Evolutionary conservation across 2,888 invertebrate species (phyloP), one percentile per base, ranked within the genome.

Genomic region (Rotaria socialis): DNA sequence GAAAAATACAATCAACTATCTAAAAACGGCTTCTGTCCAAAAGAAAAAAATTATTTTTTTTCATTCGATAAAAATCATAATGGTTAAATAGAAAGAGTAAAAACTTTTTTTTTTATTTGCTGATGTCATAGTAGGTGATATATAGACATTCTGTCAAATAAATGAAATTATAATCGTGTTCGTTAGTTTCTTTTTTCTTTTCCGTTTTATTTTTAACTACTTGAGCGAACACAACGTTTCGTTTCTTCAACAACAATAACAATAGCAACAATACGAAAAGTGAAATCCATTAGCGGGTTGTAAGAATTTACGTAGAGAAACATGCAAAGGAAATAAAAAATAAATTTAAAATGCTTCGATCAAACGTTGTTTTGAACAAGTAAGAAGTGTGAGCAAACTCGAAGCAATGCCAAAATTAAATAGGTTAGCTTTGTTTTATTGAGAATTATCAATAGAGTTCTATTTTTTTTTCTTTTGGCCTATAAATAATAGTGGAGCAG

Each of bases 171-270:
- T 67, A 67, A 67, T 7, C 35, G 35, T 67, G 35, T 67, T 35
- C 60, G n/a, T 60, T 14, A 8, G 11, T 67, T 67, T 60, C 47
- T 10, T 47, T 52, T 10, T 47, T 52, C 35, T 55, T 67, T 27
- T 19, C 7, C 19, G 24, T 35, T 67, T 67, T 67, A 35, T 67
- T 67, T 67, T 67, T 19, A 27, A 67, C 67, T 16, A 35, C 67
- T 35, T 67, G 35, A 35, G 19, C 27, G 16, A 19, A 67, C 67
- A 35, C 67, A n/a, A 60, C 16, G 35, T 67, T 67, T 19, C 19
- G 35, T 67, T 35, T 67, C 67, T 67, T 27, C 14, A 67, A 67
- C 19, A 67, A 67, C 67, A 67, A 67, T 67, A 67, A 67, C 67
- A 67, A 67, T 35, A 67, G 16, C 35, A 41, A 67, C 6, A 35